Evolutionary conservation across 1,140 invertebrate genomes (phyloP), one percentile per base, ranked within the genome.

Genomic region (Drosophila subpulchrella): DNA sequence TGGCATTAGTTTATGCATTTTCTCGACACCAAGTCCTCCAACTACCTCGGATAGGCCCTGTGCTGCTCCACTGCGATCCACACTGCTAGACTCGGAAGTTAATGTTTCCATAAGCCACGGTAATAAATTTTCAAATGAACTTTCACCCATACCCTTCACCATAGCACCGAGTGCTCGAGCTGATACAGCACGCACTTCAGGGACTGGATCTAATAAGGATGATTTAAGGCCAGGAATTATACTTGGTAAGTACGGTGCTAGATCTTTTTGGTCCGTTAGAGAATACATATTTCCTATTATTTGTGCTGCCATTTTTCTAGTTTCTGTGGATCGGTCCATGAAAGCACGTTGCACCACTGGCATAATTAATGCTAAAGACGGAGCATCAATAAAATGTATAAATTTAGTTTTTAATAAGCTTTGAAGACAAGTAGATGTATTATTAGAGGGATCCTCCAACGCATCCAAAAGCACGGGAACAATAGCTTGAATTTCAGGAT

Each of bases 221-320:
- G 96, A 97, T 92, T 99, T 99, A 38, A 99, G 92, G 0, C 98
- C 98, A 5, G 99, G 99, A 59, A 99, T 98, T 71, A 99, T 98
- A 48, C 96, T 98, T 3, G 98, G 97, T 74, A 99, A 93, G 93
- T 99, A 99, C 0, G 99, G 99, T 55, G 97, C 95, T 56, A 99
- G 94, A 93, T 99, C 99, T 93, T 99, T 99, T 92, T 99, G 98
- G 93, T 99, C 98, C 1, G 99, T 99, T 10, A 99, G 94, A 0
- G 98, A 99, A 93, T 99, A 99, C 98, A 99, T 99, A 92, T 99
- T 99, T 46, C 98, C 98, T 81, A 99, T 99, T 90, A 99, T 99
- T 93, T 97, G 97, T n/a, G 98, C 97, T 24, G 99, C 98, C 97
- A 99, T 99, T 94, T 99, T 99, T 83, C 98, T 94, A 0, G 98